These are phyloP conservation scores for Acleris holmiana DNA, from an alignment of 2,888 invertebrate genomes.

Conservation along the genomic window DNA sequence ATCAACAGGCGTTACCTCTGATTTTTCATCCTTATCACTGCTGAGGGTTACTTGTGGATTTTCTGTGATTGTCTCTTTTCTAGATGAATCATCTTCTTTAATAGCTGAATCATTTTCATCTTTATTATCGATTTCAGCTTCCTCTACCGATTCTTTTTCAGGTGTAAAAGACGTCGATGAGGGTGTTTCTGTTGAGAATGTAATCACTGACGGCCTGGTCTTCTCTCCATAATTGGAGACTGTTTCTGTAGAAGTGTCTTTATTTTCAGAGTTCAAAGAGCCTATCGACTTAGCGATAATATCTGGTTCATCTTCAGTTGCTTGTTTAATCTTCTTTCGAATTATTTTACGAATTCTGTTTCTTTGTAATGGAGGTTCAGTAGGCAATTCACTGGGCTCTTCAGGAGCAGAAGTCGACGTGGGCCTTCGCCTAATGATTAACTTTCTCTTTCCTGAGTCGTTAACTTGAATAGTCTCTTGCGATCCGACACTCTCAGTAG, in stretches of 20 bases:
- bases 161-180: slow-evolving; percentile 46
- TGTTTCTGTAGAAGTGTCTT: slow-evolving; percentile 52
- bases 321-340: slow-evolving; percentile 66
- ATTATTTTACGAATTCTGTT: slow-evolving; percentile 65
- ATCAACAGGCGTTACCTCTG: neutral
- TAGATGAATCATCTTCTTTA: slow-evolving; percentile 12
- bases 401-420: slow-evolving; percentile 52
- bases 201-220: slow-evolving; percentile 49
- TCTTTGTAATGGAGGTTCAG: slow-evolving; percentile 54
- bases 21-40: slow-evolving; percentile 18
- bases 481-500: slow-evolving; percentile 49
- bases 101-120: slow-evolving; percentile 17
- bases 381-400: slow-evolving; percentile 44
- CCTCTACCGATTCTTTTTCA: slow-evolving; percentile 43
- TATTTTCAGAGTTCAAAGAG: slow-evolving; percentile 53
- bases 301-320: slow-evolving; percentile 57
- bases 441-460: slow-evolving; percentile 65
- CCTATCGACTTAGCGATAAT: slow-evolving; percentile 57
- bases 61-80: slow-evolving; percentile 32
- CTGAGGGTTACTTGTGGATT: slow-evolving; percentile 9
- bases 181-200: slow-evolving; percentile 41
- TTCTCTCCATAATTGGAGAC: slow-evolving; percentile 73
- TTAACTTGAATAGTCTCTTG: slow-evolving; percentile 61
- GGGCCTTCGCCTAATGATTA: slow-evolving; percentile 70
- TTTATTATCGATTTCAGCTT: slow-evolving; percentile 35